Evolutionary conservation across 64 coral and sea anemone species (phyloP), one percentile per base, ranked within the genome.

Genomic region (Pocillopora verrucosa): DNA sequence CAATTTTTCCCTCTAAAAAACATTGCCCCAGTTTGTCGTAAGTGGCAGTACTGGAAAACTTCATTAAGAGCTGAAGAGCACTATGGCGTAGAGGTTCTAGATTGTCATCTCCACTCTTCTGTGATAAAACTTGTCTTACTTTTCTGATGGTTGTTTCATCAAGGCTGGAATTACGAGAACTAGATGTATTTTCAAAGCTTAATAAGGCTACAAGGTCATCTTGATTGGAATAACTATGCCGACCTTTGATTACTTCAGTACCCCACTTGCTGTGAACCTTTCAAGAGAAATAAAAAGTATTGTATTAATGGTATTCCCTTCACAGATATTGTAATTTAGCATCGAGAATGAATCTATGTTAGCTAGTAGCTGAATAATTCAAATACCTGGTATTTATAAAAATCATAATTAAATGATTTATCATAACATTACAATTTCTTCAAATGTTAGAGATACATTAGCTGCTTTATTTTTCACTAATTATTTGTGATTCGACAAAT

Each of bases 151-250:
- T 62, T 16, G 76, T 73, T 17, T 87, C 89, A 76, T 91, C 87
- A 16, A 96, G 51, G 51, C 13, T 56, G 38, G 14, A 37, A 24
- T 64, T 4, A 17, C 30, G 13, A 77, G 36, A 74, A 45, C 65
- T 77, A 16, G 65, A 3, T 17, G 38, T 26, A 17, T 37, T 72
- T 87, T 83, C 88, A 78, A 96, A 96, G 76, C 60, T 88, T n/a
- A 96, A 74, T n/a, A 96, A 72, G 41, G 91, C 91, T 87, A 90
- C 84, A 37, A 91, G 93, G 25, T 80, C 89, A 91, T 88, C 82
- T 15, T 58, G 72, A 62, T 16, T 25, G 56, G 56, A 58, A 6
- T 7, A 26, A 62, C 86, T 57, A 22, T 36, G 61, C 61, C 73
- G 24, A 22, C 57, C 56, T 61, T 88, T 77, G 10, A 56, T 36